Conservation (phyloP, 2,797 vertebrate species). For the Crocidura indochinensis region DNA sequence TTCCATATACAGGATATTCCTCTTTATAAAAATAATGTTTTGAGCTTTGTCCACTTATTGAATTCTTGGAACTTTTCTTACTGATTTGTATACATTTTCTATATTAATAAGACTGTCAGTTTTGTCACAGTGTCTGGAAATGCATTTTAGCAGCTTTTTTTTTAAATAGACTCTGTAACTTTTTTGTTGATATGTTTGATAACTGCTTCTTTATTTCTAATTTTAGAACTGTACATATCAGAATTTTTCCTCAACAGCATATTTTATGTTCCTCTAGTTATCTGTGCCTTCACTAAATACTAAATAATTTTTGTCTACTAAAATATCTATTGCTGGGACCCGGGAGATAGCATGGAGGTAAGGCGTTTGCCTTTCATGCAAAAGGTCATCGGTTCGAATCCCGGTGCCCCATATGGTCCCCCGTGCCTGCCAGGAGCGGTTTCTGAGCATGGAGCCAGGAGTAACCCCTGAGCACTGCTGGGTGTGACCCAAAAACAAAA, state of each 20-base stretch:
- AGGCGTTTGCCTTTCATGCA: too few relatives aligned
- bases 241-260: slow-evolving; percentile 61
- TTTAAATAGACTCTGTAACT: slow-evolving; percentile 76
- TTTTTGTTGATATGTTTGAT: slow-evolving; percentile 80
- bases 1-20: slow-evolving; percentile 7
- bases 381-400: too few relatives aligned
- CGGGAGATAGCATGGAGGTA: too few relatives aligned
- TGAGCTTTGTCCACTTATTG: slow-evolving; percentile 22
- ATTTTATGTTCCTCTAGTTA: slow-evolving; percentile 67
- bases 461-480: too few relatives aligned
- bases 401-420: too few relatives aligned
- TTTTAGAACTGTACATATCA: slow-evolving; percentile 80
- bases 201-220: slow-evolving; percentile 80
- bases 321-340: too few relatives aligned
- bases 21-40: background rate
- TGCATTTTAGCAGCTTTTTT: slow-evolving; percentile 71
- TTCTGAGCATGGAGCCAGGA: too few relatives aligned
- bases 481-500: too few relatives aligned
- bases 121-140: slow-evolving; percentile 74
- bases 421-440: too few relatives aligned
- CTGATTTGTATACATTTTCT: slow-evolving; percentile 74
- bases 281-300: slow-evolving; percentile 70
- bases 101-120: slow-evolving; percentile 78
- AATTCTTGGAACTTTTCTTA: slow-evolving; percentile 74
- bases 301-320: slow-evolving; percentile 33